Evolutionary conservation across 1,140 invertebrate genomes (phyloP), one percentile per base, ranked within the genome.

Genomic region (Teleopsis dalmanni): DNA sequence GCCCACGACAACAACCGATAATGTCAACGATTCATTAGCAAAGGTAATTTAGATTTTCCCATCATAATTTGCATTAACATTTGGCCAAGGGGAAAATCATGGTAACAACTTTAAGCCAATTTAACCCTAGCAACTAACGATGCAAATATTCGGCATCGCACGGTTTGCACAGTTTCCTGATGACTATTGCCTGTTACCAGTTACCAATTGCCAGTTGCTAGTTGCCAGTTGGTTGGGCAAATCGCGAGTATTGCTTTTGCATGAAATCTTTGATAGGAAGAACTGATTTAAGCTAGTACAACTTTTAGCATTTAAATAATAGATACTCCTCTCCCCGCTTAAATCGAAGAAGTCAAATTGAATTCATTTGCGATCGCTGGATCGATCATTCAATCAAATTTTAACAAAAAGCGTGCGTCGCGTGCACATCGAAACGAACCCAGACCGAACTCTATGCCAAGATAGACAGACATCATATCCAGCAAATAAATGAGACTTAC

Each of bases 351-450:
- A 50, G 33, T 53, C 47, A 48, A 21, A 57, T 51, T 47, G 62
- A 65, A 62, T 65, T 65, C 62, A 65, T 65, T 65, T 62, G 38
- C 53, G 38, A 50, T 50, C 46, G 34, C 44, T 22, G 34, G 53
- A 65, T 63, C 62, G 62, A 65, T 65, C 62, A 65, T 65, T 65
- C 62, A 65, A 65, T 65, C 62, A 65, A 65, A 14, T 14, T 16
- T 43, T 19, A 43, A 18, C 33, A 38, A 21, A 38, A 38, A 48
- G 35, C 35, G 36, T 52, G 58, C 37, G 29, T 31, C n/a, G 29
- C n/a, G 9, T 9, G 9, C 29, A 31, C 29, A 31, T 9, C n/a
- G n/a, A n/a, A n/a, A n/a, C n/a, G n/a, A n/a, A n/a, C n/a, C n/a
- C n/a, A n/a, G n/a, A n/a, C n/a, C n/a, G n/a, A n/a, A n/a, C n/a